Evolutionary conservation across 2,888 invertebrate species (phyloP), one percentile per base, ranked within the genome.

Genomic region (Folsomia manolachei): DNA sequence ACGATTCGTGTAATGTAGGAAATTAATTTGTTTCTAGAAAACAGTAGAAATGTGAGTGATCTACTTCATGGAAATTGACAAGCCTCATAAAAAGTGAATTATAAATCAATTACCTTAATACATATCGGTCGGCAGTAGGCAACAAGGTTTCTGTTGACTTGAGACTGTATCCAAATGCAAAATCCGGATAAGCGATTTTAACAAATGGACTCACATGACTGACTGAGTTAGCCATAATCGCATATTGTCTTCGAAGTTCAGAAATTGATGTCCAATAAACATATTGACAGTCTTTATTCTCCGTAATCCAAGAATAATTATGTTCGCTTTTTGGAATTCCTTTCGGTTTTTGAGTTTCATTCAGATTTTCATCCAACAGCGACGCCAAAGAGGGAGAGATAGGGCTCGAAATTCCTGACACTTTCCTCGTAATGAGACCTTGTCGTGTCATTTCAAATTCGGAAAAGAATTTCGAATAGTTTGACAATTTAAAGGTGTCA

Each of bases 151-250:
- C 76, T 26, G 69, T 63, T 53, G 72, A 69, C n/a, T 70, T 72
- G 1, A 64, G 66, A 71, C 74, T 74, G 14, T 71, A 39, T 25
- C 70, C 71, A 39, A 71, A 89, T 78, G 87, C 85, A 84, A 91
- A 85, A 81, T 92, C 92, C 21, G 92, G 92, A 83, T 90, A 91
- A 0, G 91, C 90, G 2, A 91, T 87, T 84, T 91, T 91, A 39
- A 89, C 88, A 83, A 91, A 91, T 4, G 88, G 88, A 73, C 89
- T 87, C 18, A 91, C 88, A 81, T 89, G 89, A 69, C 84, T 85
- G 1, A 89, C 88, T 76, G 86, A 84, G 53, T 88, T 88, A 0
- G 89, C 86, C 74, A 89, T 85, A 7, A 83, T 84, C 66, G 85
- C 86, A 81, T 89, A 89, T 2, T 86, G 85, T 60, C 63, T 70